Percentiles rank a stretch among this genome's conserved stretches.
Evolutionary conservation across 37 sponge, comb jelly and placozoan genomes (phyloP).

Genomic region (Eunapius fragilis): DNA sequence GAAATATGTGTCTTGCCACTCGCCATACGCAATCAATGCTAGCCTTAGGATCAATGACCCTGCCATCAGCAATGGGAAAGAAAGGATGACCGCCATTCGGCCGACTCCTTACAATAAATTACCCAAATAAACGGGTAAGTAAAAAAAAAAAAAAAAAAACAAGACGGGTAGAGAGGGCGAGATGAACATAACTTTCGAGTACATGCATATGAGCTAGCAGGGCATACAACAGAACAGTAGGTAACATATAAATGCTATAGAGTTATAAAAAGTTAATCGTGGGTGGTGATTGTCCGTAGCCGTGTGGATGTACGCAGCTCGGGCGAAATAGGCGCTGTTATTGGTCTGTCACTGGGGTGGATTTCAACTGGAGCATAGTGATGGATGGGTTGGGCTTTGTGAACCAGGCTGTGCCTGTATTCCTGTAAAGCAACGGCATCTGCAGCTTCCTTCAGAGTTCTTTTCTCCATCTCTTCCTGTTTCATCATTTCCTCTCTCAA

Average conservation of each 20-base stretch:
- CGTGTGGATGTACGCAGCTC: constrained; percentile 2
- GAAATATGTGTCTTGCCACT: constrained; percentile 75
- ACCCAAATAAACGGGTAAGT: not conserved
- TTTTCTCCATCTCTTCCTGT: constrained; percentile 26
- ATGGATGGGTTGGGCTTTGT: constrained; percentile 76
- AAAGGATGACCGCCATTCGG: not conserved
- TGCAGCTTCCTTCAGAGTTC: constrained; percentile 39
- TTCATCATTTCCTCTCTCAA: constrained; percentile 13
- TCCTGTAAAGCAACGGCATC: constrained; percentile 46
- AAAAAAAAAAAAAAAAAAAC: too few relatives aligned
- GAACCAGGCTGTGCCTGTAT: constrained; percentile 57
- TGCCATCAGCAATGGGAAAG: constrained; percentile 15
- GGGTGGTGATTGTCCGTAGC: not conserved
- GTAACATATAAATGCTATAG: not conserved
- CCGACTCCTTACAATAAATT: not conserved
- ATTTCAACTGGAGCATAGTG: constrained; percentile 52
- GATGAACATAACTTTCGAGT: not conserved
- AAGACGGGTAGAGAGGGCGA: not conserved
- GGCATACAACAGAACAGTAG: not conserved
- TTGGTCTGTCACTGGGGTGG: constrained; percentile 31
- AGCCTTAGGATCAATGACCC: constrained; percentile 21
- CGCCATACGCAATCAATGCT: constrained; percentile 46
- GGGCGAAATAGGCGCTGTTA: constrained; percentile 59
- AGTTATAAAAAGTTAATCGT: not conserved
- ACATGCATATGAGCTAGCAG: not conserved